Base-by-base conservation (phyloP, 2,797 vertebrate genomes). In the Cynodonichthys magdalenae region DNA sequence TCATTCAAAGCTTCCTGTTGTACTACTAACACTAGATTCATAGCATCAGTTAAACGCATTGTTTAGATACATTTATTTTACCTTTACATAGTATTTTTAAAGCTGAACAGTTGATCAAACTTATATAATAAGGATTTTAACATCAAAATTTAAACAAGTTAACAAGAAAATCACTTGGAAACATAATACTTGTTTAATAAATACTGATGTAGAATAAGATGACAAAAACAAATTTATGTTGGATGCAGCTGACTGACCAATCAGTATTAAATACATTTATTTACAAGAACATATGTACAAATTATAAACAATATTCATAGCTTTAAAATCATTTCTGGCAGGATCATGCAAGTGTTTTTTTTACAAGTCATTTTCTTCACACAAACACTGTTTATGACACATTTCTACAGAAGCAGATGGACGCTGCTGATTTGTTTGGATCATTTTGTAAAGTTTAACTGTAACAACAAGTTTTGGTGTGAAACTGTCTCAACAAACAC, bases 241-340 rank as follows among this genome's bases (percentile, higher is more conserved):
- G 20, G 15, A 29, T 18, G 3, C 20, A 18, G 12, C 12, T 27
- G 14, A 34, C 11, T 17, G 17, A 63, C 18, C 36, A 1, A 27
- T 48, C 67, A 71, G 75, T 73, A 51, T 75, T 70, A 56, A 55
- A 42, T 15, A 15, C 24, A 27, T 54, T 41, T 24, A 39, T n/a
- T n/a, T 2, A 47, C 20, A 53, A 14, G n/a, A 5, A 39, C 31
- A 34, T 14, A 44, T 20, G 31, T 15, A 15, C 11, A 15, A 45
- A 41, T 17, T 39, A 4, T 5, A 44, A 17, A 14, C 24, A 59
- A 19, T 20, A 42, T 20, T 7, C 53, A 17, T 15, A 12, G 11
- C 36, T 39, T 59, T 7, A 15, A 42, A 24, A 8, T 31, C 1
- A 31, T 31, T 31, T 31, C 15, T 24, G 14, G 31, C 52, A 49